Percentiles rank a stretch among this genome's conserved stretches.
Evolutionary conservation across 2,888 invertebrate species (phyloP).

Genomic region (Temnothorax ravouxi): DNA sequence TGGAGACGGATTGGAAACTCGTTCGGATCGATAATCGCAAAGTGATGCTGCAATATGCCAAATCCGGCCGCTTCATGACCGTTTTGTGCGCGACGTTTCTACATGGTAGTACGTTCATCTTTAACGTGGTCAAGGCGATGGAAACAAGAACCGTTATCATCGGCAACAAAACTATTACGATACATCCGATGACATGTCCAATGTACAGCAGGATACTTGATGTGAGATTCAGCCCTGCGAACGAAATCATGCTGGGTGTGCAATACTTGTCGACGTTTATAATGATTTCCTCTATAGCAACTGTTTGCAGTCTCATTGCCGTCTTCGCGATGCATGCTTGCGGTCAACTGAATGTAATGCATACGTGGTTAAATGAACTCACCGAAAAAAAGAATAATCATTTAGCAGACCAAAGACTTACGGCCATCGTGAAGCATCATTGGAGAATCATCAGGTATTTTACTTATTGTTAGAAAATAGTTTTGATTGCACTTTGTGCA

Average conservation of each 20-base stretch:
- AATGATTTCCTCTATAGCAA: conserved; percentile 49
- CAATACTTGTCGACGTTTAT: conserved; percentile 63
- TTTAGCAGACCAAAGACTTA: conserved; percentile 44
- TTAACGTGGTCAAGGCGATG: conserved; percentile 54
- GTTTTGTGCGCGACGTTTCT: background rate
- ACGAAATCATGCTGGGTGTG: conserved; percentile 65
- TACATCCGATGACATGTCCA: conserved; percentile 64
- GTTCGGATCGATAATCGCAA: background rate
- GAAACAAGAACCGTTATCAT: conserved; percentile 51
- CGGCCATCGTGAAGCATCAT: conserved; percentile 69
- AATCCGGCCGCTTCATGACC: background rate
- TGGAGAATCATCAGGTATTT: conserved; percentile 64
- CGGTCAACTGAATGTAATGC: conserved; percentile 68
- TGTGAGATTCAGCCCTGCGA: conserved; percentile 54
- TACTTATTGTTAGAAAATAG: conserved; percentile 43
- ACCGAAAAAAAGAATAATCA: background rate
- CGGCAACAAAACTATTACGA: conserved; percentile 60
- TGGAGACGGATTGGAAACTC: conserved; percentile 66
- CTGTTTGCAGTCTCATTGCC: conserved; percentile 62
- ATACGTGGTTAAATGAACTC: conserved; percentile 39
- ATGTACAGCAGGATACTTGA: conserved; percentile 67
- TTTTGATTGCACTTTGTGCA: conserved; percentile 59
- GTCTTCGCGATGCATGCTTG: conserved; percentile 68
- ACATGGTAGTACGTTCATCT: conserved; percentile 60
- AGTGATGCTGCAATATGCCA: conserved; percentile 43